phyloP scores from a whole-genome alignment of 92 coral and sea anemone species.

The Isaurus tuberculatus region DNA sequence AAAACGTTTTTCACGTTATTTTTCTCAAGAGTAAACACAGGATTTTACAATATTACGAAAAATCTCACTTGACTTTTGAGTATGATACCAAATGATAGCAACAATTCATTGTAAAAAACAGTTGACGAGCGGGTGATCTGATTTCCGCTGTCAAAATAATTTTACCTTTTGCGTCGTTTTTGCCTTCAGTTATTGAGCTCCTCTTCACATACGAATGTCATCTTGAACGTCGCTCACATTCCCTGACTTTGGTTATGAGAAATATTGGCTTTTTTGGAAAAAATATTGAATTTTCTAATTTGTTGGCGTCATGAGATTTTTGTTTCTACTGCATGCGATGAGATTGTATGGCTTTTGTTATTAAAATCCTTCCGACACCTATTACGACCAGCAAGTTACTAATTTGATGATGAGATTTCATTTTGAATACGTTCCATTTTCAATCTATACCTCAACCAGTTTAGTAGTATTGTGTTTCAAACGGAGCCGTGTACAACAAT shows the following conservation, averaged over 20 bases:
- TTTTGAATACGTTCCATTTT: constrained; percentile 19
- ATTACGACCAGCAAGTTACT: constrained; percentile 26
- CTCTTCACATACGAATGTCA: background rate
- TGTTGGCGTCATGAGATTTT: constrained; percentile 22
- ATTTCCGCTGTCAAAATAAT: background rate
- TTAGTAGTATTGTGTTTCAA: background rate
- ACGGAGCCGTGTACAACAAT: background rate
- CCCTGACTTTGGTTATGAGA: background rate
- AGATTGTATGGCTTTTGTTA: constrained; percentile 32
- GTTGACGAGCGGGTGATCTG: background rate
- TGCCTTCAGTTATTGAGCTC: background rate
- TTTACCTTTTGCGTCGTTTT: background rate
- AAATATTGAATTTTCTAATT: constrained; percentile 44
- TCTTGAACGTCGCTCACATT: background rate
- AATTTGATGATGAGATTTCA: constrained; percentile 13
- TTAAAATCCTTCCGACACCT: constrained; percentile 38
- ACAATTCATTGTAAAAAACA: background rate
- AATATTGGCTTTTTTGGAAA: constrained; percentile 8
- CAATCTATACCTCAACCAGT: constrained; percentile 4
- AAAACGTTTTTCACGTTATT: too few species aligned
- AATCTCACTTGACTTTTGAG: constrained; percentile 12
- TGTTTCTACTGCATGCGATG: constrained; percentile 9
- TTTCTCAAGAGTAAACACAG: background rate
- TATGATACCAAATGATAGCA: background rate
- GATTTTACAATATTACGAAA: background rate